Percentiles rank a stretch among this genome's conserved stretches.
Evolutionary conservation across 1,140 invertebrate genomes (phyloP).

Genomic region (Caerostris extrusa): DNA sequence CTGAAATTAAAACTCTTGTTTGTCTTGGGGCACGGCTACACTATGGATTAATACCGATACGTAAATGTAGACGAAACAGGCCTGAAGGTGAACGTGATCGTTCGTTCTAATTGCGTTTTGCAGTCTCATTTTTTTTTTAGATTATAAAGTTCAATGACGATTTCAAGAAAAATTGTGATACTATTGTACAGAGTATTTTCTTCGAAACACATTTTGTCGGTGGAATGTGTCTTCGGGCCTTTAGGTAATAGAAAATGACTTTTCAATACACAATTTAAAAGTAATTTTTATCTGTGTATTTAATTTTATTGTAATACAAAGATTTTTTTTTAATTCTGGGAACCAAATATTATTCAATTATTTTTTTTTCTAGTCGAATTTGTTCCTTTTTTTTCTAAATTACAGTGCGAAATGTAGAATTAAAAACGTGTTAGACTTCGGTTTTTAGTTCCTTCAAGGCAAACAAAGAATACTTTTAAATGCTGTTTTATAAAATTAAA

Average conservation of each 20-base stretch:
- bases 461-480: not conserved
- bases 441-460: not conserved
- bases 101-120: slow-evolving; percentile 58
- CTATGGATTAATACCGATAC: not conserved
- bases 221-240: not conserved
- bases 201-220: not conserved
- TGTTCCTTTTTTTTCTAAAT: no score
- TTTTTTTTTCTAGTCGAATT: no score
- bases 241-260: not conserved
- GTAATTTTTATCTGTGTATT: not conserved
- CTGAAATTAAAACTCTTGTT: slow-evolving; percentile 17
- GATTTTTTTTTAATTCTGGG: no score
- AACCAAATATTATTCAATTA: no score
- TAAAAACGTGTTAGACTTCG: not conserved
- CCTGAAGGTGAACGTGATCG: slow-evolving; percentile 36
- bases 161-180: slow-evolving; percentile 22
- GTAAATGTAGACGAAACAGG: not conserved
- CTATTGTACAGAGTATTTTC: slow-evolving; percentile 54
- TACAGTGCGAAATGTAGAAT: no score
- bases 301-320: not conserved
- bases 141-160: slow-evolving; percentile 54
- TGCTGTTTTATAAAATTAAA: not conserved
- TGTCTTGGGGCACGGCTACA: slow-evolving; percentile 1
- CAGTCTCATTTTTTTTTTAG: slow-evolving; percentile 43
- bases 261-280: not conserved